Conservation (phyloP, 2,888 invertebrate species). For the Lathronympha strigana region DNA sequence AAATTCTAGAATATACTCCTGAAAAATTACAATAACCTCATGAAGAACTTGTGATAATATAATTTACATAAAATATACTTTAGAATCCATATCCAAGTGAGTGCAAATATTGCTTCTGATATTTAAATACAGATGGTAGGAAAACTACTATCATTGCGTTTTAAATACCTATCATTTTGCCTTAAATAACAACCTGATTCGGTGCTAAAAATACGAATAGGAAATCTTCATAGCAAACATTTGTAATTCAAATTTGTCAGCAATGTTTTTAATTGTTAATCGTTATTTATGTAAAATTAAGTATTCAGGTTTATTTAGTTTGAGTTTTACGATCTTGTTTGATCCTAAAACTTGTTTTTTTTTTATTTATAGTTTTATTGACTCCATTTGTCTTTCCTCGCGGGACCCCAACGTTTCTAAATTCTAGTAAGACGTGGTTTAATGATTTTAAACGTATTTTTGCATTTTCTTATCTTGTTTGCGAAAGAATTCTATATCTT, state of each 20-base stretch:
- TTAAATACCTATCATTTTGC: too few species aligned
- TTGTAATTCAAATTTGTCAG: slow-evolving; percentile 25
- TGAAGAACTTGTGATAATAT: too few species aligned
- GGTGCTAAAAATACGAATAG: slow-evolving; percentile 17
- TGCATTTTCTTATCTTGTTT: too few species aligned
- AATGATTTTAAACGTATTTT: too few species aligned
- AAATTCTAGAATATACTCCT: too few species aligned
- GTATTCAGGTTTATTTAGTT: neutral
- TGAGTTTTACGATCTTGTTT: neutral
- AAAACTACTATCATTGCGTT: neutral
- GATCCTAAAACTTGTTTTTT: neutral
- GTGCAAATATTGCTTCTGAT: neutral
- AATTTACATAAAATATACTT: too few species aligned
- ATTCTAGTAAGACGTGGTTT: too few species aligned
- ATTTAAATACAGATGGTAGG: slow-evolving; percentile 13
- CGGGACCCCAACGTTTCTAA: too few species aligned
- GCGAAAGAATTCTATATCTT: too few species aligned
- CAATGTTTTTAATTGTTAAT: slow-evolving; percentile 21
- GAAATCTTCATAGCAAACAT: neutral
- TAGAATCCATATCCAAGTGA: neutral
- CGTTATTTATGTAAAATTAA: slow-evolving; percentile 10
- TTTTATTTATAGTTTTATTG: too few species aligned
- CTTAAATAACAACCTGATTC: slow-evolving; percentile 17
- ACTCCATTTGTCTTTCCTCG: too few species aligned
- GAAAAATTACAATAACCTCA: too few species aligned